Base-by-base conservation (phyloP, 1,140 invertebrate genomes). In the Calliopsis andreniformis region DNA sequence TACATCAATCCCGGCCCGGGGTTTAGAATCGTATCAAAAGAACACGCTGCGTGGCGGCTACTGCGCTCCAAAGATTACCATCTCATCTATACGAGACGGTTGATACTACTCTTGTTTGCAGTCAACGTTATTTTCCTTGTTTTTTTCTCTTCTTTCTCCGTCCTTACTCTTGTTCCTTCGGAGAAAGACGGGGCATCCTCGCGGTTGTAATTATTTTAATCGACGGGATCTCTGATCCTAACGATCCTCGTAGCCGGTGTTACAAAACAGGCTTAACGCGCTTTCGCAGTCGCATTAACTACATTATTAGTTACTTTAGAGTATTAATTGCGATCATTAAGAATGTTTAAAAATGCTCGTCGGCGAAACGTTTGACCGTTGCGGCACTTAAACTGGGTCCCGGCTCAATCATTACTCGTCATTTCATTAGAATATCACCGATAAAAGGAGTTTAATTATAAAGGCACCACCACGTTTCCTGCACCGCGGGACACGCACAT, bases 361-460 rank as follows among this genome's bases (percentile, higher is more conserved):
- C 10, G 3, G 30, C 35, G 35, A 70, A 70, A 61, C 32, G 59
- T 51, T 67, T 51, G 66, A 64, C 47, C 62, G 64, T 61, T 76
- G 66, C 28, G 20, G 6, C 23, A 18, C 30, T 43, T 18, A 32
- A 6, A 43, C 35, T 43, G 51, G 77, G 81, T 73, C 63, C 67
- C 69, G 56, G 79, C 77, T 87, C 82, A 79, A 88, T 89, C 81
- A 88, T 90, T 89, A 89, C 80, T 87, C 82, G 82, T 62, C 79
- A 67, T 88, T 91, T 89, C 87, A 89, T 91, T 91, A 89, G 86
- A 89, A 89, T 91, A 91, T 89, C 84, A 78, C 71, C 83, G 87
- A 90, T 89, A 87, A 90, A 89, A 88, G 78, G 78, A 83, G 83
- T 87, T 91, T 90, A 90, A 90, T 91, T 90, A 91, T 86, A 89